Percentiles rank a stretch among this genome's conserved stretches.
Evolutionary conservation across 2,888 invertebrate species (phyloP).

Genomic region (Pristionchus maxplancki): DNA sequence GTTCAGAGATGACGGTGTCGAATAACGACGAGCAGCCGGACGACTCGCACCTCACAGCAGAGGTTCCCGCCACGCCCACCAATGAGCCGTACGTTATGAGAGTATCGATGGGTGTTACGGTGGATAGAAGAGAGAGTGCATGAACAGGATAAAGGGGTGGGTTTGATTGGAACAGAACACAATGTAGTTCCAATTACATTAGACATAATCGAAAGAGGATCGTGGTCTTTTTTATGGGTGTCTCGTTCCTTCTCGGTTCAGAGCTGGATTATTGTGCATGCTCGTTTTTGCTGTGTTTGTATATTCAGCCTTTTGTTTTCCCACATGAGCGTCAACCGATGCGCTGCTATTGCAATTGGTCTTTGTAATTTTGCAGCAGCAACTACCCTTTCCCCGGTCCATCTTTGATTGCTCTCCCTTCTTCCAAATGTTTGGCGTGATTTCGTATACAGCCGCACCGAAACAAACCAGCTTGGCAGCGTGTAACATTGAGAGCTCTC

Average conservation of each 20-base stretch:
- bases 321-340: neutral
- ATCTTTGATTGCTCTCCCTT: neutral
- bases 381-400: neutral
- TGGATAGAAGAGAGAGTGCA: conserved; percentile 15
- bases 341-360: conserved; percentile 9
- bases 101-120: neutral
- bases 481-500: conserved; percentile 3
- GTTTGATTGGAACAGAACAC: neutral
- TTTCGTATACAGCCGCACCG: conserved; percentile 29
- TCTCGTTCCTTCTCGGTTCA: neutral
- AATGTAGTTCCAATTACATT: neutral
- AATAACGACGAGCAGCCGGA: conserved; percentile 31
- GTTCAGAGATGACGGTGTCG: conserved; percentile 35
- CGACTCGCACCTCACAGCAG: neutral
- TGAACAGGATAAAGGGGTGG: neutral
- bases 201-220: neutral
- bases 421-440: conserved; percentile 29
- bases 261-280: conserved; percentile 4
- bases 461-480: conserved; percentile 10
- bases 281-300: neutral
- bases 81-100: neutral
- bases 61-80: neutral
- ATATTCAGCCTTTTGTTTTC: neutral
- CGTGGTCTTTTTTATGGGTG: neutral
- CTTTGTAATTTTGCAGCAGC: neutral